Evolutionary conservation across 2,797 vertebrate genomes (phyloP), one percentile per base, ranked within the genome.

Genomic region (Falco peregrinus): DNA sequence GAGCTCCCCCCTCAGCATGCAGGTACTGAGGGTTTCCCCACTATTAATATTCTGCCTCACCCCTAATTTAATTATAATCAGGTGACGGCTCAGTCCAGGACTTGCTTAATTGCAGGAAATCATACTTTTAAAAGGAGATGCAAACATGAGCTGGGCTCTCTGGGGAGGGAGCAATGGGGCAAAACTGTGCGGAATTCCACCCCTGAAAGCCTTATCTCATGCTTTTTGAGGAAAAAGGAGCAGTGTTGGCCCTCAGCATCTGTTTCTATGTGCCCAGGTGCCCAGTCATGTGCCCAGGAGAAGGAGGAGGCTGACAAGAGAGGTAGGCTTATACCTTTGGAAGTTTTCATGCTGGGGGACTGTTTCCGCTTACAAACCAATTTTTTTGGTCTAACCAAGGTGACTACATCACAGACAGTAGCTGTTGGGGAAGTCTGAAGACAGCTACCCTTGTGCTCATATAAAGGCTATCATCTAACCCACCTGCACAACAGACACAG

Each of bases 11-110:
- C 54, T 24, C 89, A 90, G 60, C 4, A 2, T 45, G 29, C 70
- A 77, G 10, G 37, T 33, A 3, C 39, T 13, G 11, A 39, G 21
- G 25, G 48, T 9, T 80, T 77, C 47, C 13, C 0, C 39, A 15
- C 68, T 87, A 81, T 70, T 84, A 64, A 76, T 89, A 50, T 69
- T 68, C 89, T 75, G 31, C 39, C 57, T 90, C 80, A 80, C 86
- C 59, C 71, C 33, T 43, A 41, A 84, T 90, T 91, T 89, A 84
- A 96, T 94, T 95, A 17, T 57, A 89, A 86, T 82, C 77, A 93
- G 33, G 56, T 95, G 93, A 77, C 48, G 43, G 28, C 48, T 65
- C 37, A 84, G 31, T 31, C 33, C 73, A 69, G 54, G 64, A 51
- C 80, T 95, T 5, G 5, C 15, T 51, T 87, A 77, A 48, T 60